Conservation (phyloP, 2,888 invertebrate species). For the Apamea anceps region DNA sequence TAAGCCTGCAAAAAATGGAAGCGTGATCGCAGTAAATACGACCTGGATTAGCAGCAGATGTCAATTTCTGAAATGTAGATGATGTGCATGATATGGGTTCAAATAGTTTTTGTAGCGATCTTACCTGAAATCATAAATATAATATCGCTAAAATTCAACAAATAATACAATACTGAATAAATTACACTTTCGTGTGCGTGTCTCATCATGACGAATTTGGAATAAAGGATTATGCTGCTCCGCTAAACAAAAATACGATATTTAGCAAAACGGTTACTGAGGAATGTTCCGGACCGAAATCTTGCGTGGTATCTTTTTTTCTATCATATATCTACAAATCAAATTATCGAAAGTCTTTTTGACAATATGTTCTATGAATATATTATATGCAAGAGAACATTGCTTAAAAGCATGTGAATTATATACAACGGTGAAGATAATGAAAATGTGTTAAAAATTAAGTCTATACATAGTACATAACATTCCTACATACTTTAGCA, state of each 20-base stretch:
- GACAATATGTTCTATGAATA: neutral
- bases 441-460: neutral
- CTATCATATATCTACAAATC: too few species aligned
- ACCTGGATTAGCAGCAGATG: slow-evolving; percentile 85
- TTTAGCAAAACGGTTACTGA: slow-evolving; percentile 38
- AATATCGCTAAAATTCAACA: slow-evolving; percentile 53
- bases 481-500: neutral
- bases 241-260: slow-evolving; percentile 45
- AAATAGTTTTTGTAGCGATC: slow-evolving; percentile 68
- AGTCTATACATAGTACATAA: neutral
- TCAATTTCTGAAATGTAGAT: slow-evolving; percentile 79
- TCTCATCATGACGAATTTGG: slow-evolving; percentile 54
- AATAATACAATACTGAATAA: slow-evolving; percentile 46
- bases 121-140: slow-evolving; percentile 75
- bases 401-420: neutral
- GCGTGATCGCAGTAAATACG: slow-evolving; percentile 84
- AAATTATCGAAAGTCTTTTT: neutral
- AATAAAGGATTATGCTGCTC: slow-evolving; percentile 63
- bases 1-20: slow-evolving; percentile 82
- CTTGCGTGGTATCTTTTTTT: slow-evolving; percentile 11
- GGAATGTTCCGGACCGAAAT: slow-evolving; percentile 22
- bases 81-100: slow-evolving; percentile 81
- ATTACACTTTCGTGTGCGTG: slow-evolving; percentile 51
- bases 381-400: neutral
- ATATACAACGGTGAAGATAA: neutral